A percentile compares a stretch with the other conserved stretches of the same genome.
These are phyloP conservation scores for Palythoa grandiflora DNA, from an alignment of 92 coral and sea anemone species.

Conservation along the genomic window DNA sequence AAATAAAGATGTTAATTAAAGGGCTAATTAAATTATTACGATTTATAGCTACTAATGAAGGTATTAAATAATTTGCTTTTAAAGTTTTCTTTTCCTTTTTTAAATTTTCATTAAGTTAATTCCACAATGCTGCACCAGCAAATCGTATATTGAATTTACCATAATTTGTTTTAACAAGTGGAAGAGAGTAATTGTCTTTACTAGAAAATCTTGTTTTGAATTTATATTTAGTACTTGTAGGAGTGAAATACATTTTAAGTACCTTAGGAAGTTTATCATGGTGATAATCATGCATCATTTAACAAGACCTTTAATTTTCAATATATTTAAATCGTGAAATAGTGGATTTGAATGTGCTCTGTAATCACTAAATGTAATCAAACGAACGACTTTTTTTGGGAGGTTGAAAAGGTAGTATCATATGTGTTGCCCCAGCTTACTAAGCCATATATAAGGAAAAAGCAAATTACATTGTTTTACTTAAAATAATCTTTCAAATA, in stretches of 20 bases:
- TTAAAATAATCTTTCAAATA: too few species aligned
- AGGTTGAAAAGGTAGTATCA: constrained; percentile 19
- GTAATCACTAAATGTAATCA: constrained; percentile 6
- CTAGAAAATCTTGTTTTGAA: neutral
- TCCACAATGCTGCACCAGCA: too few species aligned
- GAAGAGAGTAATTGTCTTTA: too few species aligned
- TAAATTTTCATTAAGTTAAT: too few species aligned
- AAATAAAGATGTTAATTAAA: too few species aligned
- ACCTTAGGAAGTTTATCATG: constrained; percentile 6
- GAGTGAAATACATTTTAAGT: neutral
- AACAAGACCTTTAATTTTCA: neutral
- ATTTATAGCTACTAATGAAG: too few species aligned
- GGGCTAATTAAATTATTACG: too few species aligned
- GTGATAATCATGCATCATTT: constrained; percentile 27
- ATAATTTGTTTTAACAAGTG: too few species aligned
- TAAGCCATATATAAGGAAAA: constrained; percentile 2
- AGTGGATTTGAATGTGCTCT: constrained; percentile 17
- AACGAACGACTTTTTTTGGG: neutral
- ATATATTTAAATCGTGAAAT: constrained; percentile 18
- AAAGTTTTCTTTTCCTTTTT: too few species aligned
- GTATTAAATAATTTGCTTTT: too few species aligned
- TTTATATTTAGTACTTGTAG: neutral
- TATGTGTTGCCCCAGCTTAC: constrained; percentile 22
- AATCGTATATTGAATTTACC: too few species aligned
- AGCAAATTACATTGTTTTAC: too few species aligned